Conservation (phyloP, 2,888 invertebrate genomes). For the Scaptodrosophila latifasciaeformis region DNA sequence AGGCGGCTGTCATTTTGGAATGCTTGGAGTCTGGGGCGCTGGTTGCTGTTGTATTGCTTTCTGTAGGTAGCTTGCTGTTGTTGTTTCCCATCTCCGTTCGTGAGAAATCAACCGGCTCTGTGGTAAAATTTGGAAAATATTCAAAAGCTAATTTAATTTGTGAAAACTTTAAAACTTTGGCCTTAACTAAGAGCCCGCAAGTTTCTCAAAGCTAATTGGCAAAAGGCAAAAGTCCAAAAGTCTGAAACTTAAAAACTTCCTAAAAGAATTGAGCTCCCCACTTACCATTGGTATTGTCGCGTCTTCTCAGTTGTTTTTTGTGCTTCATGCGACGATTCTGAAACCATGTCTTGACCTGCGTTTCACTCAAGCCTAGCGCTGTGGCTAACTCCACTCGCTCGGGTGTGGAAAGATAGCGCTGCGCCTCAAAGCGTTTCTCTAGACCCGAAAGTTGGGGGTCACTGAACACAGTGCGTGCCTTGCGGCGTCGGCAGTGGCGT, state of each 20-base stretch:
- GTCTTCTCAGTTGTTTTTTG: constrained; percentile 85
- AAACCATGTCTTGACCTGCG: constrained; percentile 98
- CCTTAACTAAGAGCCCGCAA: constrained; percentile 19
- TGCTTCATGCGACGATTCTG: constrained; percentile 98
- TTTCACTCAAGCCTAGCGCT: constrained; percentile 94
- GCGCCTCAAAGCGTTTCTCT: constrained; percentile 95
- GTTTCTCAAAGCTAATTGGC: constrained; percentile 43
- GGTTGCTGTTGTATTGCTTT: constrained; percentile 35
- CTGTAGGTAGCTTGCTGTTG: constrained; percentile 8
- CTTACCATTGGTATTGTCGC: constrained; percentile 74
- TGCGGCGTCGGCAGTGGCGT: constrained; percentile 95
- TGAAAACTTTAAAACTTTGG: constrained; percentile 45
- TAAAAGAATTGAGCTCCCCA: constrained; percentile 30
- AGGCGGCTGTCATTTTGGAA: constrained; percentile 31
- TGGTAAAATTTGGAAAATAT: constrained; percentile 41
- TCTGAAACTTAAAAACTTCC: constrained; percentile 18
- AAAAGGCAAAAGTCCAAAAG: constrained; percentile 30
- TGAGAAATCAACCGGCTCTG: constrained; percentile 75
- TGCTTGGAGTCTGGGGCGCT: constrained; percentile 38
- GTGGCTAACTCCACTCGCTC: constrained; percentile 96
- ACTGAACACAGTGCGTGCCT: constrained; percentile 95
- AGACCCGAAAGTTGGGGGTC: constrained; percentile 89
- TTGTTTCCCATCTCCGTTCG: constrained; percentile 63
- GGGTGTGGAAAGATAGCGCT: constrained; percentile 94
- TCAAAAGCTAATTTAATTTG: constrained; percentile 53